Conservation (phyloP, 2,113 vertebrate species). For the Syngnathus floridae region DNA sequence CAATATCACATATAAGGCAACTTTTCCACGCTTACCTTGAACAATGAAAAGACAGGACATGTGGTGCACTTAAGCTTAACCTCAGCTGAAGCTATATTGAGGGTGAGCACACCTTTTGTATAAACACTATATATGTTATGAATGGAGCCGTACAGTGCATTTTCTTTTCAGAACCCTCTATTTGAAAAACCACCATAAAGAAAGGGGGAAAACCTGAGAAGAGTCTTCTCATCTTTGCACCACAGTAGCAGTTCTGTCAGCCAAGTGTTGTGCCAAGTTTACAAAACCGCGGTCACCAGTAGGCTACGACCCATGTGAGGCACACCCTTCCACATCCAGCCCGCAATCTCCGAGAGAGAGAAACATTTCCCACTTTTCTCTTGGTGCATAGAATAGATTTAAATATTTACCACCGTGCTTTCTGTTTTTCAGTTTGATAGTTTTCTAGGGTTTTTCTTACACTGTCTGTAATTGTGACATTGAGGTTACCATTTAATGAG, state of each 20-base stretch:
- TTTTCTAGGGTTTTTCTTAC: neutral
- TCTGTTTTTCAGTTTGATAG: neutral
- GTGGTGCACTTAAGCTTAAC: constrained; percentile 19
- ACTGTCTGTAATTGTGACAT: neutral
- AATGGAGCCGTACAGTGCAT: constrained; percentile 18
- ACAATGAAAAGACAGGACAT: constrained; percentile 1
- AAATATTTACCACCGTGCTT: no score
- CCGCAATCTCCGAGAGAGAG: constrained; percentile 39
- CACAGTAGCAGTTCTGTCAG: constrained; percentile 50
- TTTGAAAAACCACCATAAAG: constrained; percentile 44
- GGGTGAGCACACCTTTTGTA: constrained; percentile 23
- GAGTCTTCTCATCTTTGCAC: constrained; percentile 37
- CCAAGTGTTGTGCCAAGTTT: constrained; percentile 59
- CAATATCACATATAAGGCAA: constrained; percentile 2
- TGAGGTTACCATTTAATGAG: neutral
- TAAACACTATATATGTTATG: constrained; percentile 27
- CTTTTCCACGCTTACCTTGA: neutral
- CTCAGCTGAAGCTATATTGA: constrained; percentile 30
- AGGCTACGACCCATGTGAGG: constrained; percentile 45
- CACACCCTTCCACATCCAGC: constrained; percentile 54
- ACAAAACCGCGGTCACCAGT: constrained; percentile 51
- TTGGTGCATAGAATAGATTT: no score
- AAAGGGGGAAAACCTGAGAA: constrained; percentile 23
- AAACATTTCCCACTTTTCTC: neutral
- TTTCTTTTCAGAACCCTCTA: constrained; percentile 44